phyloP scores from a whole-genome alignment of 2,888 invertebrate genomes.

The Hymenopus coronatus region DNA sequence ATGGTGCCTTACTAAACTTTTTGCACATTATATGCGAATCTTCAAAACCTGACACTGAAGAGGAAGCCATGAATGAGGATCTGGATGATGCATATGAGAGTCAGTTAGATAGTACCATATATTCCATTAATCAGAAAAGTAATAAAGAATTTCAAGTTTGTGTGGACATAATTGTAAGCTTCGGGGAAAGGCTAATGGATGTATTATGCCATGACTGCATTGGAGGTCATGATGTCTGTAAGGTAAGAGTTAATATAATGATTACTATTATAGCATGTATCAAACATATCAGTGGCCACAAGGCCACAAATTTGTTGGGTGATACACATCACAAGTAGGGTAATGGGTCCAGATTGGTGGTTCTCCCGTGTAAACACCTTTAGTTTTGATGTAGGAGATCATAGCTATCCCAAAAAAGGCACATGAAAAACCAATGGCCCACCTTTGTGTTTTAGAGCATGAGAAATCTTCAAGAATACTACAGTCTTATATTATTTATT shows the following conservation, averaged over 20 bases:
- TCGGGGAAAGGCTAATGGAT: slow-evolving; percentile 78
- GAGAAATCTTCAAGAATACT: not conserved
- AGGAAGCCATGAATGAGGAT: slow-evolving; percentile 55
- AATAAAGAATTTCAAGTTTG: slow-evolving; percentile 47
- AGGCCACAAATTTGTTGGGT: no score
- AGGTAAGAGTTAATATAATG: slow-evolving; percentile 46
- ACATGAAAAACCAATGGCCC: no score
- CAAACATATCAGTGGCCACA: no score
- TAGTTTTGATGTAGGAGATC: no score
- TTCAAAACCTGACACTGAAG: slow-evolving; percentile 4
- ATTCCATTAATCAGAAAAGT: not conserved
- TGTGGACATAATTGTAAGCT: slow-evolving; percentile 64
- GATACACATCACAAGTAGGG: no score
- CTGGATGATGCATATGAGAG: slow-evolving; percentile 51
- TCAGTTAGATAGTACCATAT: slow-evolving; percentile 59
- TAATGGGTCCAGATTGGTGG: no score
- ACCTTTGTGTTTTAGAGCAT: no score
- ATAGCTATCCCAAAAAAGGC: no score
- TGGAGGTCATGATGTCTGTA: slow-evolving; percentile 84
- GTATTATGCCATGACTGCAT: slow-evolving; percentile 82
- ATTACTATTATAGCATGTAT: no score
- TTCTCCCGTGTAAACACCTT: no score
- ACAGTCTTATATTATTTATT: no score
- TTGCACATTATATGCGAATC: slow-evolving; percentile 58
- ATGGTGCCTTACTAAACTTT: slow-evolving; percentile 78